Percentiles rank a stretch among this genome's conserved stretches.
These are phyloP conservation scores for Microcebus tavaratra DNA, from an alignment of 2,113 vertebrate species.

Conservation along the genomic window DNA sequence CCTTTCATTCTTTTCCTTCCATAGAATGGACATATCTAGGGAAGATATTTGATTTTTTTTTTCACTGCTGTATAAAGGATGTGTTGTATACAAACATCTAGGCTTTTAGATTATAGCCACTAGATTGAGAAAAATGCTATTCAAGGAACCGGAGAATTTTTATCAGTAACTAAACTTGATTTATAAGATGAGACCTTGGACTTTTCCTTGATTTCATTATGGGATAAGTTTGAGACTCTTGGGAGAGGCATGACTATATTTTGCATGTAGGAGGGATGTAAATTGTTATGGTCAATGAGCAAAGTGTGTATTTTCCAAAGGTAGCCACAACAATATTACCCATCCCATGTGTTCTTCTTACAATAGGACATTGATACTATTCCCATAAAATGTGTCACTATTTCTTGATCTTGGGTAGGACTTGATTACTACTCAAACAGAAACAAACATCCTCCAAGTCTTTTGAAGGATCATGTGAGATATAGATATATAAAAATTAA, in stretches of 20 bases:
- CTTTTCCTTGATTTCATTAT: background rate
- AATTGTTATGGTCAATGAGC: background rate
- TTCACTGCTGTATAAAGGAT: background rate
- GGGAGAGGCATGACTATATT: background rate
- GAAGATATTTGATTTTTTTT: background rate
- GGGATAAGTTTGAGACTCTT: background rate
- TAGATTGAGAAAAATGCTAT: background rate
- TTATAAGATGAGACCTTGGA: background rate
- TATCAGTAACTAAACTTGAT: background rate
- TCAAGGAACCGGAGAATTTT: background rate
- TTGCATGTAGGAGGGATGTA: background rate
- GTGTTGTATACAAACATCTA: background rate
- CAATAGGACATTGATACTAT: background rate
- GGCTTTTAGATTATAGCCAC: background rate
- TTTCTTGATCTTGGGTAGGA: background rate
- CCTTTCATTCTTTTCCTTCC: background rate
- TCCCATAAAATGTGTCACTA: background rate
- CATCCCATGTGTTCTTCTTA: background rate
- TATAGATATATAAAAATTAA: background rate
- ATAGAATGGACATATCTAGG: background rate
- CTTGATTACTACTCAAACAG: background rate
- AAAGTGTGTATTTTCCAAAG: background rate
- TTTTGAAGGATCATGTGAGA: background rate
- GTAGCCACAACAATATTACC: background rate
- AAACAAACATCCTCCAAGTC: background rate